Conservation (phyloP, 2,888 invertebrate species). For the Brenthis hecate region DNA sequence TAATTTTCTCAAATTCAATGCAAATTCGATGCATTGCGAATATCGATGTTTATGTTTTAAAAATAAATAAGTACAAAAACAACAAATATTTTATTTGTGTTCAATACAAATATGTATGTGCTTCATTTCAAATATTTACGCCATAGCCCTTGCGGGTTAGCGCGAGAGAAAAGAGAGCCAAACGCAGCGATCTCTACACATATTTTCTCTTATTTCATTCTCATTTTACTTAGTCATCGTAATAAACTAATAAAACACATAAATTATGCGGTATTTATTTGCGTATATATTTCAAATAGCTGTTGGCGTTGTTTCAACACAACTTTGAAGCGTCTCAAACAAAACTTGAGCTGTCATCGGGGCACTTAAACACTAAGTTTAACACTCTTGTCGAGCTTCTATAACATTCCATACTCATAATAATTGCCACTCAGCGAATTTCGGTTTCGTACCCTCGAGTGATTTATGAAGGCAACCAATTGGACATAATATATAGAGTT, state of each 20-base stretch:
- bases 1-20: conserved; percentile 27
- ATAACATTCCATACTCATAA: conserved; percentile 7
- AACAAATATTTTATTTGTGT: conserved; percentile 15
- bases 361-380: conserved; percentile 19
- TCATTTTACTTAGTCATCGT: too few species aligned
- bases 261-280: neutral
- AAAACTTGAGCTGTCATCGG: conserved; percentile 7
- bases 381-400: conserved; percentile 4
- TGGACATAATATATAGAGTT: neutral
- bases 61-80: conserved; percentile 35
- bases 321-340: conserved; percentile 4
- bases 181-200: too few species aligned
- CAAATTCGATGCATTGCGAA: conserved; percentile 23
- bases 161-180: too few species aligned
- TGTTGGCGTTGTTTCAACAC: conserved; percentile 7
- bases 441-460: neutral
- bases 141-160: neutral
- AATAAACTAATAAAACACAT: too few species aligned
- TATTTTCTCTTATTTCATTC: too few species aligned
- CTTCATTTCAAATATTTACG: neutral
- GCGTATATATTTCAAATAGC: neutral
- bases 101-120: neutral
- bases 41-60: conserved; percentile 37
- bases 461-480: conserved; percentile 2
- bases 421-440: conserved; percentile 14